These are phyloP conservation scores for Drosophila neutralis DNA, from an alignment of 2,888 invertebrate genomes.

Conservation along the genomic window DNA sequence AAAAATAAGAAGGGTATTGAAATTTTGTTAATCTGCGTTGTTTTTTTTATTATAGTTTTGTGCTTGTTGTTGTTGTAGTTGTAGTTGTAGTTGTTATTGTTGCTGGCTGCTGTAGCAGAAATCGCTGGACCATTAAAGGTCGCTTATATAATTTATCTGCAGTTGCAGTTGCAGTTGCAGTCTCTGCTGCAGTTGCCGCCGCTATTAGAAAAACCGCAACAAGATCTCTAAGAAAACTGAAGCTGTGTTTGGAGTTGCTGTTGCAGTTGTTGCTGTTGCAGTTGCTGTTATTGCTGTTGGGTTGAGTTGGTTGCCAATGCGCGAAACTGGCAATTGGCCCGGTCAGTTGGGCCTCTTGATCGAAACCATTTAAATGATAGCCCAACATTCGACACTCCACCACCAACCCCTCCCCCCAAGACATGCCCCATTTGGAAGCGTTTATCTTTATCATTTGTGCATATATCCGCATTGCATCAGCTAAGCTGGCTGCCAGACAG, in stretches of 20 bases:
- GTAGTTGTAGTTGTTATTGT: slow-evolving; percentile 17
- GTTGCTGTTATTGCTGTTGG: slow-evolving; percentile 21
- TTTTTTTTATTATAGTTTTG: slow-evolving; percentile 12
- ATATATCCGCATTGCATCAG: slow-evolving; percentile 77
- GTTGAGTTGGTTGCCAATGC: slow-evolving; percentile 26
- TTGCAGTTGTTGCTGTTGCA: slow-evolving; percentile 10
- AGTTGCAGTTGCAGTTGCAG: slow-evolving; percentile 41
- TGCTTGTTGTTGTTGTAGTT: slow-evolving; percentile 8
- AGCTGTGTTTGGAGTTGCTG: slow-evolving; percentile 25
- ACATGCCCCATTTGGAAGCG: slow-evolving; percentile 6
- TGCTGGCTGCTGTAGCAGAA: slow-evolving; percentile 57
- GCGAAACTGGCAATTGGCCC: slow-evolving; percentile 47
- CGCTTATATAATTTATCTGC: slow-evolving; percentile 77
- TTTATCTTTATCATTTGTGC: slow-evolving; percentile 53
- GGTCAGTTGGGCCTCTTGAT: slow-evolving; percentile 39
- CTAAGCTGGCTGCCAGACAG: slow-evolving; percentile 50
- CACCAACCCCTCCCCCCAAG: neutral
- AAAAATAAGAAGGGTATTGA: slow-evolving; percentile 20
- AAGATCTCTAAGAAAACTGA: slow-evolving; percentile 27
- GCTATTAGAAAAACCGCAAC: slow-evolving; percentile 24
- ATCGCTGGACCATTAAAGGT: slow-evolving; percentile 83
- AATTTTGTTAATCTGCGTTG: slow-evolving; percentile 11
- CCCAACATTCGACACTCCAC: neutral
- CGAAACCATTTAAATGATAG: slow-evolving; percentile 42
- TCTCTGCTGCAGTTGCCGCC: neutral